These are phyloP conservation scores for Bos indicus DNA, from an alignment of 2,113 vertebrate species.

Conservation along the genomic window DNA sequence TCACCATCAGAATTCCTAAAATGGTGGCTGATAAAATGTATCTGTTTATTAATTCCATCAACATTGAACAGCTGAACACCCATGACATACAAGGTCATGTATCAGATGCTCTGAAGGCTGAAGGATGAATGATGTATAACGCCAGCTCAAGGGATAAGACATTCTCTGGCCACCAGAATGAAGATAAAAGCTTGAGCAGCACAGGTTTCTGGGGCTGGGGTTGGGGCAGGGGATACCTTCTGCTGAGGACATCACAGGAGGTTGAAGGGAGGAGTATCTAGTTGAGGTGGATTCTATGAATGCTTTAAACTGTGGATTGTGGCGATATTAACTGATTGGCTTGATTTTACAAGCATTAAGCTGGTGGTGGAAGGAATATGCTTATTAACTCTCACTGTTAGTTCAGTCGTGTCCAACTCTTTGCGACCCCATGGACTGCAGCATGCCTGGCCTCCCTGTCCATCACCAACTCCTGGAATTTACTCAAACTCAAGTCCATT, in stretches of 20 bases:
- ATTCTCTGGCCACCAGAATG: background rate
- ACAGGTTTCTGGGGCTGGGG: background rate
- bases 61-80: background rate
- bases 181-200: background rate
- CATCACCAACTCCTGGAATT: background rate
- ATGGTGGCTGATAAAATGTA: background rate
- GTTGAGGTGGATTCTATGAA: background rate
- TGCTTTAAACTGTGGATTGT: background rate
- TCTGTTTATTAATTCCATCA: background rate
- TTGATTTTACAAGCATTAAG: background rate
- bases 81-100: background rate
- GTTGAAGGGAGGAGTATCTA: background rate
- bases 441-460: background rate
- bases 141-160: background rate
- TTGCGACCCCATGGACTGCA: background rate
- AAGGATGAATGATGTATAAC: background rate
- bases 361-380: background rate
- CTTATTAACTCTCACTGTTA: background rate
- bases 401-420: background rate
- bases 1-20: background rate
- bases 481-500: background rate
- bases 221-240: background rate
- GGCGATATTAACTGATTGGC: background rate
- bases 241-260: background rate
- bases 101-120: background rate